Evolutionary conservation across 2,888 invertebrate genomes (phyloP), one percentile per base, ranked within the genome.

Genomic region (Callimorpha dominula): DNA sequence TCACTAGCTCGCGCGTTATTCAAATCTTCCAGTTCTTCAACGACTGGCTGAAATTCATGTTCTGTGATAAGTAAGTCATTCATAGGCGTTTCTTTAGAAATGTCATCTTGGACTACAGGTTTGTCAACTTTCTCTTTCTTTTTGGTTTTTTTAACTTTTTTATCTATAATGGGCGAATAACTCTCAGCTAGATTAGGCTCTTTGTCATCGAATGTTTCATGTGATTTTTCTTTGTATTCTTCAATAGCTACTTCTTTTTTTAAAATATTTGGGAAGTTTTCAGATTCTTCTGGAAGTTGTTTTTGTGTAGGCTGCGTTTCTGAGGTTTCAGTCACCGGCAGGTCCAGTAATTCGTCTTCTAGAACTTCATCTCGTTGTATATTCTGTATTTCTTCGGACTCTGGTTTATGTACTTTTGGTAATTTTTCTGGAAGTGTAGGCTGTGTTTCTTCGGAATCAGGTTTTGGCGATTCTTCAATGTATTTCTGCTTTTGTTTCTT

Each of bases 151-250:
- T 69, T 73, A 6, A 9, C 17, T 20, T 73, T 73, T 52, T 69
- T 65, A 50, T 69, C 64, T 46, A 8, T 52, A 20, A 64, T 5
- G 7, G 67, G 46, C n/a, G 68, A 31, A 63, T 43, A 6, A 46
- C 0, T 67, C 1, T 63, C 31, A 49, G 69, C 43, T 52, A 8
- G n/a, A 60, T 14, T n/a, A 43, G 60, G 17, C 8, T 14, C 15
- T 62, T 60, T 52, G 6, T 63, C 67, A 43, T n/a, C 11, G 8
- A n/a, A 6, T 46, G 14, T 57, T 15, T 77, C 67, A 11, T 65
- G 60, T 46, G 57, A 11, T 12, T 50, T 64, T 73, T 83, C 78
- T 40, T 43, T n/a, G 20, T 42, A 5, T 15, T 50, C 11, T 17
- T 40, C 52, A n/a, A 43, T 42, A 20, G 8, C 14, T 65, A 15